These are phyloP conservation scores for Gryllus longicercus DNA, from an alignment of 2,888 invertebrate species.

Conservation along the genomic window DNA sequence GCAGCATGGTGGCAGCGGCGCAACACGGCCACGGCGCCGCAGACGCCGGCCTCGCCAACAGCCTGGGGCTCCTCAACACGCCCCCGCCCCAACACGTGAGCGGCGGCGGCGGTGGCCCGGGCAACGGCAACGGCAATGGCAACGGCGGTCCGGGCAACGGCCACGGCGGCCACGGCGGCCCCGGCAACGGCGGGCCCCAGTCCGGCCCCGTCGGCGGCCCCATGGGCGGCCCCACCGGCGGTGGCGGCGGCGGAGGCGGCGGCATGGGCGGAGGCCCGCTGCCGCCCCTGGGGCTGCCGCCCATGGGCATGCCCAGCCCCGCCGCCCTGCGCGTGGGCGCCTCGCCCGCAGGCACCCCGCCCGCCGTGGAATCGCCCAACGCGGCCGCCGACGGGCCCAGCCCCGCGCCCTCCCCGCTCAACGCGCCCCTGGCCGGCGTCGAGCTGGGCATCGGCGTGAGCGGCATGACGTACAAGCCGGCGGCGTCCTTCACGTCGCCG, in stretches of 20 bases:
- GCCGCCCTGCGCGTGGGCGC: conserved; percentile 64
- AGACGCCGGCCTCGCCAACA: conserved; percentile 43
- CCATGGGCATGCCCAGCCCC: conserved; percentile 61
- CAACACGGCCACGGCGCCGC: conserved; percentile 50
- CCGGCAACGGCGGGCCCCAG: conserved; percentile 29
- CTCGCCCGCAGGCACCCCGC: conserved; percentile 32
- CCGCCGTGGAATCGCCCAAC: conserved; percentile 57
- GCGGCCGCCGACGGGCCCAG: conserved; percentile 51
- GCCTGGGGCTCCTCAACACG: conserved; percentile 31
- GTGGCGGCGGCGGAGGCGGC: background rate
- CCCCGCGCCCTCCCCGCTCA: conserved; percentile 38
- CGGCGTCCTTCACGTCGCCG: conserved; percentile 41
- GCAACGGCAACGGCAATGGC: no score
- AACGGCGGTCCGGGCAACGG: conserved; percentile 40
- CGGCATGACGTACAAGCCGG: conserved; percentile 61
- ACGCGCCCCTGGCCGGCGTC: conserved; percentile 47
- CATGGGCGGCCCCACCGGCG: background rate
- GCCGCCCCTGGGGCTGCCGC: conserved; percentile 22
- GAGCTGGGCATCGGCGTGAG: conserved; percentile 58
- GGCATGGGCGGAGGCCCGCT: conserved; percentile 19
- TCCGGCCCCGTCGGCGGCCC: conserved; percentile 25
- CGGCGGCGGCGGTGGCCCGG: background rate
- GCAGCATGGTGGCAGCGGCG: conserved; percentile 71
- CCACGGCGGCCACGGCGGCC: conserved; percentile 47
- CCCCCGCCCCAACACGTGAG: conserved; percentile 24